phyloP scores from a whole-genome alignment of 2,888 invertebrate species.

The Patella depressa region DNA sequence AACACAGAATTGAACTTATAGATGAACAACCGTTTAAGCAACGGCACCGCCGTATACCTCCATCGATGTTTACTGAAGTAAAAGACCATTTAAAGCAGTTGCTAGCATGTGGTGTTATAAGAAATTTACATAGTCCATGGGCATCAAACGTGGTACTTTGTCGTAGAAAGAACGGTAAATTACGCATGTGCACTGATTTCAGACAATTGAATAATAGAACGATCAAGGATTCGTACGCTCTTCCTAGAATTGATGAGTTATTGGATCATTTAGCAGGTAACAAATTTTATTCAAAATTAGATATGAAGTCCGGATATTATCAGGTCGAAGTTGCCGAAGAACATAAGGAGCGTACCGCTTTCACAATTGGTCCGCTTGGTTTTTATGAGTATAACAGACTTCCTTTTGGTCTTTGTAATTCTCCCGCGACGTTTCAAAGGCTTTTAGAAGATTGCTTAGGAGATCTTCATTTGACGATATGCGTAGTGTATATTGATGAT shows the following conservation, averaged over 20 bases:
- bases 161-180: not conserved
- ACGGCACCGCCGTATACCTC: not conserved
- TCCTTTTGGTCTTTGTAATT: not conserved
- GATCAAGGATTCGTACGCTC: not conserved
- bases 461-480: conserved; percentile 2
- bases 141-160: not conserved
- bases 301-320: not conserved
- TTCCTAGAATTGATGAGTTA: not conserved
- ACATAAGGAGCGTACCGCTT: not conserved
- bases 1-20: not conserved
- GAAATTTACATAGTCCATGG: not conserved
- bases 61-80: not conserved
- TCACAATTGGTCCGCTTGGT: not conserved
- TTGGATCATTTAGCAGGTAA: not conserved
- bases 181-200: conserved; percentile 6
- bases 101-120: not conserved
- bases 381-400: not conserved
- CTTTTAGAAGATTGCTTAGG: not conserved
- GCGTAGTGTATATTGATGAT: not conserved
- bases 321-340: not conserved
- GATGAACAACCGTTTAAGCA: conserved; percentile 6
- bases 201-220: not conserved
- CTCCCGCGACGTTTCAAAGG: not conserved
- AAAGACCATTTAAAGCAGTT: conserved; percentile 3
- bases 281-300: not conserved